A percentile compares a stretch with the other conserved stretches of the same genome.
phyloP scores from a whole-genome alignment of 2,113 vertebrate genomes.

The Stictonetta naevosa region DNA sequence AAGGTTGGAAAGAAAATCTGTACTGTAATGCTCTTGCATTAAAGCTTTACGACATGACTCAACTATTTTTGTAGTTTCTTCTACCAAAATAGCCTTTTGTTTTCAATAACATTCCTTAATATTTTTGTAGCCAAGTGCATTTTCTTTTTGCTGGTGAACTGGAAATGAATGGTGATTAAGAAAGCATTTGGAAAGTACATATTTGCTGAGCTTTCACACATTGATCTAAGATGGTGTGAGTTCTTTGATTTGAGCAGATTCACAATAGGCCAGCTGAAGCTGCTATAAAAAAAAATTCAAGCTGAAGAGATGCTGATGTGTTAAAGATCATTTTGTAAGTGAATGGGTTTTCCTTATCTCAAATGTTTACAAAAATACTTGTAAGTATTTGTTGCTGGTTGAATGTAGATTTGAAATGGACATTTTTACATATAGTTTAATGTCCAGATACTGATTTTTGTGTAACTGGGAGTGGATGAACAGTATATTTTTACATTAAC shows the following conservation, averaged over 20 bases:
- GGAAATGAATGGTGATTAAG: slow-evolving; percentile 65
- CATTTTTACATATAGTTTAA: slow-evolving; percentile 67
- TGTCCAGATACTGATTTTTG: slow-evolving; percentile 69
- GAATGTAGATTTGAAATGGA: slow-evolving; percentile 80
- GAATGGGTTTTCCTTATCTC: slow-evolving; percentile 65
- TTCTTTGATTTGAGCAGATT: slow-evolving; percentile 61
- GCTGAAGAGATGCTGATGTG: slow-evolving; percentile 62
- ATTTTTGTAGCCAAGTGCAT: slow-evolving; percentile 82
- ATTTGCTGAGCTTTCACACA: slow-evolving; percentile 67
- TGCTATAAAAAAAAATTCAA: slow-evolving; percentile 43
- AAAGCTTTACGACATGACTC: slow-evolving; percentile 86
- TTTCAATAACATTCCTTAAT: slow-evolving; percentile 85
- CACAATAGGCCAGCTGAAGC: slow-evolving; percentile 20
- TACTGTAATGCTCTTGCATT: slow-evolving; percentile 83
- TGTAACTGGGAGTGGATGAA: slow-evolving; percentile 72
- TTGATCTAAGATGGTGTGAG: slow-evolving; percentile 32
- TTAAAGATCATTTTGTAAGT: slow-evolving; percentile 62
- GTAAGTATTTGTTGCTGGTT: slow-evolving; percentile 78
- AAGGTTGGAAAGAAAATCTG: slow-evolving; percentile 80
- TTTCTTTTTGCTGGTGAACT: slow-evolving; percentile 77
- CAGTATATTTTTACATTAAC: slow-evolving; percentile 80
- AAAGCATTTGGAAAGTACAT: slow-evolving; percentile 56
- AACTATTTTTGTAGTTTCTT: slow-evolving; percentile 97
- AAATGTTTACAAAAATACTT: slow-evolving; percentile 81
- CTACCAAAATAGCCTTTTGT: slow-evolving; percentile 87